Percentiles rank a stretch among this genome's conserved stretches.
Evolutionary conservation across 2,888 invertebrate genomes (phyloP).

Genomic region (Agrochola circellaris): DNA sequence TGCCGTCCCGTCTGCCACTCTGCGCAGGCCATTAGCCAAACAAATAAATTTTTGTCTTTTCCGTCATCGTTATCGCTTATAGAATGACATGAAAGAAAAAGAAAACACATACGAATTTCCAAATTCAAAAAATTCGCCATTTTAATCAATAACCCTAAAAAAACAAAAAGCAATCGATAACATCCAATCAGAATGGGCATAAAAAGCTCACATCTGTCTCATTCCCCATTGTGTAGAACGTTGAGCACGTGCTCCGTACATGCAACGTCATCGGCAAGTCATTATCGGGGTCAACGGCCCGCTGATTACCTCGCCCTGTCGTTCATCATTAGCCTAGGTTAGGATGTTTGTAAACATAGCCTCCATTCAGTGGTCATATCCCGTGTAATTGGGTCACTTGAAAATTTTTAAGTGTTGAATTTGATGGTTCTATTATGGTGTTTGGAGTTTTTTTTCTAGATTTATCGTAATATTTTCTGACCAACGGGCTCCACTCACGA

Average conservation of each 20-base stretch:
- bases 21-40: neutral
- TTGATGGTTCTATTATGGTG: neutral
- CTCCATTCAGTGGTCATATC: slow-evolving; percentile 82
- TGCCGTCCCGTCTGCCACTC: no score
- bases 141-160: slow-evolving; percentile 10
- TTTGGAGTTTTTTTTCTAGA: neutral
- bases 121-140: neutral
- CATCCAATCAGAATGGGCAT: slow-evolving; percentile 59
- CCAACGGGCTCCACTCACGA: neutral
- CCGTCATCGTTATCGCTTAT: neutral
- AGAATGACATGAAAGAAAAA: neutral
- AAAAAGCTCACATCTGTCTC: slow-evolving; percentile 76
- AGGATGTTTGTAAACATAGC: slow-evolving; percentile 90
- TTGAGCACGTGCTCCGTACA: slow-evolving; percentile 83
- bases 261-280: slow-evolving; percentile 90
- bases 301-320: slow-evolving; percentile 90
- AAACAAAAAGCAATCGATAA: slow-evolving; percentile 64
- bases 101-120: neutral
- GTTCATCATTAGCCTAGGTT: slow-evolving; percentile 91
- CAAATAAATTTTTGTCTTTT: neutral
- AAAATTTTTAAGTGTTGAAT: slow-evolving; percentile 39
- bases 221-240: slow-evolving; percentile 70
- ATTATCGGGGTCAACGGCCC: slow-evolving; percentile 89
- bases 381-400: slow-evolving; percentile 80
- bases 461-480: neutral